Conservation (phyloP, 2,113 vertebrate genomes). For the Ibidorhyncha struthersii region DNA sequence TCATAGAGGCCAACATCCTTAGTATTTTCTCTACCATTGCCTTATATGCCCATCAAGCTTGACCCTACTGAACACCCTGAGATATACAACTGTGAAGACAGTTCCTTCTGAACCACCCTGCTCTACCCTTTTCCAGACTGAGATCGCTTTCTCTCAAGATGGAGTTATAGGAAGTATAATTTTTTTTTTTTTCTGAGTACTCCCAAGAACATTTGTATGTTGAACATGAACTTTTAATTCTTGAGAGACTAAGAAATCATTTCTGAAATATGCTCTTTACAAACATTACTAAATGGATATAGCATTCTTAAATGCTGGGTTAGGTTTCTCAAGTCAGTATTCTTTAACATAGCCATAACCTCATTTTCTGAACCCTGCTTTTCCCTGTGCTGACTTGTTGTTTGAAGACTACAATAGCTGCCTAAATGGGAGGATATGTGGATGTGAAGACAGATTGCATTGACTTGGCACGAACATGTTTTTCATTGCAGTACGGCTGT, state of each 20-base stretch:
- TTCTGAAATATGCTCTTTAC: neutral
- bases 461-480: neutral
- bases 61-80: neutral
- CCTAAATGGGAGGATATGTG: neutral
- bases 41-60: neutral
- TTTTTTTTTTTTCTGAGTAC: neutral
- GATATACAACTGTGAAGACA: neutral
- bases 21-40: neutral
- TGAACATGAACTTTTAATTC: neutral
- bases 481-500: neutral
- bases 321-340: neutral
- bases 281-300: neutral
- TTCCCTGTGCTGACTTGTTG: neutral
- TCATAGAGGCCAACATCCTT: neutral
- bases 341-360: neutral
- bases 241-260: neutral
- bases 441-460: neutral
- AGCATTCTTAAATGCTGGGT: neutral
- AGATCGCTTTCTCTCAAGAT: neutral
- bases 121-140: neutral
- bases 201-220: neutral
- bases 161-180: neutral
- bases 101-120: neutral
- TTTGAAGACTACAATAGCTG: neutral
- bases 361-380: neutral